Evolutionary conservation across 2,113 vertebrate genomes (phyloP), one percentile per base, ranked within the genome.

Genomic region (Mohoua ochrocephala): DNA sequence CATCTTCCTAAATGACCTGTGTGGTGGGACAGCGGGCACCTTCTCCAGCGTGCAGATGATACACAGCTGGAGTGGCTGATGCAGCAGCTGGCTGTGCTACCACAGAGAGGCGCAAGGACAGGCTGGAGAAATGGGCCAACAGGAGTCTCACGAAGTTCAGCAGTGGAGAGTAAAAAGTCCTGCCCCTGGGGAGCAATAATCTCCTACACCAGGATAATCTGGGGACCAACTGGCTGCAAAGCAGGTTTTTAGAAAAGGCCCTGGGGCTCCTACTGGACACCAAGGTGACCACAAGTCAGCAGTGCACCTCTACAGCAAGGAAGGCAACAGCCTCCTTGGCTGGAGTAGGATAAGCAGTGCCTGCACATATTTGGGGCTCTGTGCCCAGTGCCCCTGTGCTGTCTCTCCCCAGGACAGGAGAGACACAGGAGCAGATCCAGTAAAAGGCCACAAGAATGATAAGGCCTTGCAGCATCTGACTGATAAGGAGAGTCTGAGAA

Each of bases 91-190:
- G 5, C 67, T 39, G 42, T 56, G 42, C 30, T 90, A 63, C 27
- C 28, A 16, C 0, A 35, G 33, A 67, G n/a, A 69, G 41, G 35
- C 59, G 45, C 2, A 0, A 4, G 17, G 39, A 15, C 35, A 64
- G 60, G 19, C 31, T 44, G 49, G 21, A 49, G 27, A 47, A 49
- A 77, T 10, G 15, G 20, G 4, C 47, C 42, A 31, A 4, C 18
- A 33, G 4, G 22, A 64, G 24, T 12, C 10, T 68, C 60, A 18
- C 13, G 8, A 81, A 64, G 24, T 49, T 64, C 50, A 65, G n/a
- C 13, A 30, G 31, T 19, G 6, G 20, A 19, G 78, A 57, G 8
- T 6, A 13, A 28, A 35, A 50, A 30, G 22, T 41, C 44, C 33
- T 69, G 10, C 2, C 13, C 27, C 27, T 56, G 14, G 37, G 28